Evolutionary conservation across 1,140 invertebrate genomes (phyloP).

Genomic region (Drosophila nasuta): DNA sequence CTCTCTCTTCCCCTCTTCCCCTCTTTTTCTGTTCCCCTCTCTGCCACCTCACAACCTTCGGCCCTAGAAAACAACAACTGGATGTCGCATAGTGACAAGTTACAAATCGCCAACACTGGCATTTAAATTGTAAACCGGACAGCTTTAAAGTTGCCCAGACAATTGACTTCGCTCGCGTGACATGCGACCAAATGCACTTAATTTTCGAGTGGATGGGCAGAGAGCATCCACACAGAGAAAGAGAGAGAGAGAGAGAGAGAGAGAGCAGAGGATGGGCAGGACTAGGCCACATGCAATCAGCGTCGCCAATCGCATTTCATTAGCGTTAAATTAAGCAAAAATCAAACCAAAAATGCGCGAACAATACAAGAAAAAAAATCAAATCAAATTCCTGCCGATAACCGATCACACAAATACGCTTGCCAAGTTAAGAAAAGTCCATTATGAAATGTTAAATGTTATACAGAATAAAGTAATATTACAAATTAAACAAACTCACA

Average conservation of each 20-base stretch:
- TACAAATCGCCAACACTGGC: conserved; percentile 78
- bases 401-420: conserved; percentile 8
- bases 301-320: conserved; percentile 68
- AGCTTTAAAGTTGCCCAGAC: conserved; percentile 70
- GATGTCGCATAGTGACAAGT: conserved; percentile 58
- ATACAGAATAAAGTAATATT: too few relatives aligned
- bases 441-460: too few relatives aligned
- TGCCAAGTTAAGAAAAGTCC: background rate
- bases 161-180: conserved; percentile 78
- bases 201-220: conserved; percentile 11
- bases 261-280: conserved; percentile 2
- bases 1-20: background rate
- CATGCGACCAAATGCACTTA: conserved; percentile 58
- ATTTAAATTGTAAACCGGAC: conserved; percentile 73
- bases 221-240: background rate
- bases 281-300: conserved; percentile 74
- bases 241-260: too few relatives aligned
- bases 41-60: background rate
- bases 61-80: background rate
- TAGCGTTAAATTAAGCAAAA: conserved; percentile 76
- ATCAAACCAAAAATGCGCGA: conserved; percentile 50
- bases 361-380: conserved; percentile 28
- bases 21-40: background rate
- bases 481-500: too few relatives aligned
- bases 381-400: background rate